phyloP scores from a whole-genome alignment of 1,140 invertebrate species.

The Drosophila paulistorum region DNA sequence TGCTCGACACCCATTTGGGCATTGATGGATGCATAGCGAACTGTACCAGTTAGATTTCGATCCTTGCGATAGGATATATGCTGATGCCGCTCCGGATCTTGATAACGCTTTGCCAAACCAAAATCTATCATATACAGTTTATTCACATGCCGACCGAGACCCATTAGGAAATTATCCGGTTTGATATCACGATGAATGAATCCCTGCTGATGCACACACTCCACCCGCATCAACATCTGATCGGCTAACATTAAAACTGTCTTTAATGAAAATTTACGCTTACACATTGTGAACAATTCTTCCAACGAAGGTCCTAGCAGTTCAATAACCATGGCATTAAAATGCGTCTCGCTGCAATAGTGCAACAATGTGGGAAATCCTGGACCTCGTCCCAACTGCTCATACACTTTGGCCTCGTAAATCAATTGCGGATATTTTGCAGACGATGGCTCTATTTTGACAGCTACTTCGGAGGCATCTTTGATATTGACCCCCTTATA shows the following conservation, averaged over 20 bases:
- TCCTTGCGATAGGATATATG: constrained; percentile 99
- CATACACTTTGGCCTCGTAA: constrained; percentile 99
- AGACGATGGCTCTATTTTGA: constrained; percentile 99
- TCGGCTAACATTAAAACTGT: constrained; percentile 98
- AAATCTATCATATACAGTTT: constrained; percentile 99
- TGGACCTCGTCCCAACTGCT: constrained; percentile 95
- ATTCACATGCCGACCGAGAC: constrained; percentile 95
- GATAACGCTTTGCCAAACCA: constrained; percentile 98
- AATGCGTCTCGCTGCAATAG: constrained; percentile 98
- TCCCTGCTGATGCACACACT: constrained; percentile 97
- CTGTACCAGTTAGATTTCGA: constrained; percentile 97
- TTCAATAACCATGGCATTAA: constrained; percentile 99
- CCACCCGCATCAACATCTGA: constrained; percentile 97
- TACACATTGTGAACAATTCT: constrained; percentile 99
- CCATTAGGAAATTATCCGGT: constrained; percentile 99
- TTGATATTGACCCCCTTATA: constrained; percentile 98
- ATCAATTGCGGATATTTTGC: constrained; percentile 99
- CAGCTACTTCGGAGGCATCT: constrained; percentile 98
- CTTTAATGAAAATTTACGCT: constrained; percentile 97
- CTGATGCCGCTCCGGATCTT: constrained; percentile 93
- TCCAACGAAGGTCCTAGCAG: constrained; percentile 98
- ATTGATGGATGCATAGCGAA: constrained; percentile 90
- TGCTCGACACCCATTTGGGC: constrained; percentile 92
- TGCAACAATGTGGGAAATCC: constrained; percentile 98
- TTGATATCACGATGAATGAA: constrained; percentile 99